Percentiles rank a stretch among this genome's conserved stretches.
phyloP scores from a whole-genome alignment of 2,888 invertebrate species.

The Apocheima hispidaria region DNA sequence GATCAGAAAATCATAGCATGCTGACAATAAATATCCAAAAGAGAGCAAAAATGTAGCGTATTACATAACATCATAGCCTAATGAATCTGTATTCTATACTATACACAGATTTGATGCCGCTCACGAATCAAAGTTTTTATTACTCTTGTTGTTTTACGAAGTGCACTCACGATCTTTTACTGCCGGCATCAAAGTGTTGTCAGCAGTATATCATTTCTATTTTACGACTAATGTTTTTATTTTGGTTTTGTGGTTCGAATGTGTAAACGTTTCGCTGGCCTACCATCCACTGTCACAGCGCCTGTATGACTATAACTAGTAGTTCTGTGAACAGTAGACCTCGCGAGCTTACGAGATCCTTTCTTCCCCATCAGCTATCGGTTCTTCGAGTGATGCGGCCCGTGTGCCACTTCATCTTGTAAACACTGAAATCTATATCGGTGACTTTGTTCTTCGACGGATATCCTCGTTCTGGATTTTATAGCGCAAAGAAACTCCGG shows the following conservation, averaged over 20 bases:
- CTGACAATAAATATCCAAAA: no score
- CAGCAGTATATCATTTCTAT: constrained; percentile 41
- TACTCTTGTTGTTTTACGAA: constrained; percentile 40
- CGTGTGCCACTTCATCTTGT: no score
- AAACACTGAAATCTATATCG: no score
- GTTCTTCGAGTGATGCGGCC: no score
- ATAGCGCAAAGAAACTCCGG: no score
- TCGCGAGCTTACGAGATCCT: no score
- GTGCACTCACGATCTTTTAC: constrained; percentile 42
- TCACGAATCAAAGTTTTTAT: constrained; percentile 42
- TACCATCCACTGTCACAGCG: neutral
- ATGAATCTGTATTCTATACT: constrained; percentile 29
- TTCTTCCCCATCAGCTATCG: no score
- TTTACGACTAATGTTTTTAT: constrained; percentile 41
- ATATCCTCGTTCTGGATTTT: no score
- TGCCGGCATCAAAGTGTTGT: constrained; percentile 40
- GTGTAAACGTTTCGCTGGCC: constrained; percentile 18
- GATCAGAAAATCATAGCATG: no score
- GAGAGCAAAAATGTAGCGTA: no score
- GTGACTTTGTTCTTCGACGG: no score
- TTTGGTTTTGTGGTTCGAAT: constrained; percentile 34
- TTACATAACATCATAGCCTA: constrained; percentile 8
- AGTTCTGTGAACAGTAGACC: no score
- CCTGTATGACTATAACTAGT: neutral
- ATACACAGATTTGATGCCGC: constrained; percentile 28